Evolutionary conservation across 2,797 vertebrate genomes (phyloP).

Genomic region (Spea hammondii): DNA sequence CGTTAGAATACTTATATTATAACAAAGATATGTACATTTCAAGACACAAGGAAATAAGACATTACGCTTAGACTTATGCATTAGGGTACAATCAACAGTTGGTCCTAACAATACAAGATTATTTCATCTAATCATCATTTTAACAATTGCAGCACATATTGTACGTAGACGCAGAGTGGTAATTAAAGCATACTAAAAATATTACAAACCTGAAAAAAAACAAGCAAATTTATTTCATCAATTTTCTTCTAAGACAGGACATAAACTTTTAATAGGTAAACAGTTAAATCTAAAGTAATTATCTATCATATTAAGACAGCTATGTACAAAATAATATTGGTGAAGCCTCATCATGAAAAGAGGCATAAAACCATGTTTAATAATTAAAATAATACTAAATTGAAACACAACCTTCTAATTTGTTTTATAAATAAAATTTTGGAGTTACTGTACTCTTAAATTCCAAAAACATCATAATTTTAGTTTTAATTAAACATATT

Average conservation of each 20-base stretch:
- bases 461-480: too few species aligned
- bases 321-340: conserved; percentile 80
- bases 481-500: too few species aligned
- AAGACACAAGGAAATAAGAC: conserved; percentile 9
- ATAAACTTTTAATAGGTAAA: conserved; percentile 75
- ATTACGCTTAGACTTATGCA: conserved; percentile 4
- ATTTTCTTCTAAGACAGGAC: conserved; percentile 70
- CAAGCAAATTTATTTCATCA: conserved; percentile 70
- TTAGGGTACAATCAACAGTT: conserved; percentile 1
- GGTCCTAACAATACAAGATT: conserved; percentile 66
- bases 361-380: conserved; percentile 49
- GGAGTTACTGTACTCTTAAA: too few species aligned
- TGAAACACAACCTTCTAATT: too few species aligned
- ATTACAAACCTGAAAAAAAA: conserved; percentile 69
- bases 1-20: conserved; percentile 7
- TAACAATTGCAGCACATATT: conserved; percentile 70
- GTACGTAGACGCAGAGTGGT: conserved; percentile 74
- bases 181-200: conserved; percentile 80
- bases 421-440: too few species aligned
- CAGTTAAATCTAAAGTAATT: conserved; percentile 78
- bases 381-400: conserved; percentile 26
- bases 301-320: conserved; percentile 78
- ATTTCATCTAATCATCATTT: conserved; percentile 68
- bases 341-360: conserved; percentile 70
- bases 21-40: conserved; percentile 14